Conservation (phyloP, 2,888 invertebrate genomes). For the Rotaria macrura region DNA sequence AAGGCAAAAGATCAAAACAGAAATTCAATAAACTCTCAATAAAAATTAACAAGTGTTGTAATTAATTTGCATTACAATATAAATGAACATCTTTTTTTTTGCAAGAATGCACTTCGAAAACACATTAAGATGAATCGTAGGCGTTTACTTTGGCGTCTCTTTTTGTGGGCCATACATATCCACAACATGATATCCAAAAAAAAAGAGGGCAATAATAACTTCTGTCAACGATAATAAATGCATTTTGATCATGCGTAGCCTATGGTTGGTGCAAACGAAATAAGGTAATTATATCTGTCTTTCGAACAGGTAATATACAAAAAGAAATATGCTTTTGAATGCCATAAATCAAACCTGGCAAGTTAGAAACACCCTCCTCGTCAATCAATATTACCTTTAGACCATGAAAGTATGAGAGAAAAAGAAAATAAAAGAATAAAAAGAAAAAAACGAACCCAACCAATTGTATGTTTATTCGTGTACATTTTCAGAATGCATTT, state of each 20-base stretch:
- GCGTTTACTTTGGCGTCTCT: not conserved
- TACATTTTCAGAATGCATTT: no score
- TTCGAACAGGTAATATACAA: not conserved
- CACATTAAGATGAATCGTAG: not conserved
- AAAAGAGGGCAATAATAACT: not conserved
- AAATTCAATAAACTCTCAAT: conserved; percentile 2
- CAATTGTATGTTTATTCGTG: no score
- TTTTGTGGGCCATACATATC: not conserved
- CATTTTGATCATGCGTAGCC: conserved; percentile 12
- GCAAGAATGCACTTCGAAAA: not conserved
- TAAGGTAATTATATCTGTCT: not conserved
- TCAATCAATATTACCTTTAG: not conserved
- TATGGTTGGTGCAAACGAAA: not conserved
- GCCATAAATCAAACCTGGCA: conserved; percentile 7
- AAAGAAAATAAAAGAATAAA: not conserved
- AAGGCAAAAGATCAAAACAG: not conserved
- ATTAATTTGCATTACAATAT: conserved; percentile 1
- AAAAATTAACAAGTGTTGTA: not conserved
- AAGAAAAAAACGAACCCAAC: no score
- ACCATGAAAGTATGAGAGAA: not conserved
- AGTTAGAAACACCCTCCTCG: conserved; percentile 12
- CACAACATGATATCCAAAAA: not conserved
- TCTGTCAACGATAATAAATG: conserved; percentile 15
- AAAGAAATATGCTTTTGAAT: not conserved
- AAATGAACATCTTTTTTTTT: not conserved